These are phyloP conservation scores for Cairina moschata DNA, from an alignment of 2,113 vertebrate species.

Conservation along the genomic window DNA sequence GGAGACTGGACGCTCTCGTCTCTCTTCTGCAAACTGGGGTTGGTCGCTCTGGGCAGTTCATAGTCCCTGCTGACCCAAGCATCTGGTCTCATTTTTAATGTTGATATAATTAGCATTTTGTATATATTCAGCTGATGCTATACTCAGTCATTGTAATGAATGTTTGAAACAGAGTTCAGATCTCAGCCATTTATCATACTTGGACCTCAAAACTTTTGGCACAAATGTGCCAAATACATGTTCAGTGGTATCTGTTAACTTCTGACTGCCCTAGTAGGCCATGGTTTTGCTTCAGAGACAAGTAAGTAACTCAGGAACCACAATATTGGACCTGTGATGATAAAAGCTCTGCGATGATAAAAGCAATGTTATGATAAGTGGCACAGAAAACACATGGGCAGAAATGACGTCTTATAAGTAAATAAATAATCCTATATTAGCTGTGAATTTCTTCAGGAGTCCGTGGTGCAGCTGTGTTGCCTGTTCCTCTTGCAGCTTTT, in stretches of 20 bases:
- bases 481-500: not conserved
- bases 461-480: accelerated
- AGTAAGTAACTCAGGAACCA: not conserved
- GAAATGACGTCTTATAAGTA: not conserved
- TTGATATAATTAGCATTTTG: not conserved
- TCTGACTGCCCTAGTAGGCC: not conserved
- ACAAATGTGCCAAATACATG: not conserved
- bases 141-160: not conserved
- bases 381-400: not conserved
- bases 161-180: not conserved
- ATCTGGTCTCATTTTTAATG: not conserved
- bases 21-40: not conserved
- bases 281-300: not conserved
- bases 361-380: not conserved
- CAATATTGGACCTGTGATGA: not conserved
- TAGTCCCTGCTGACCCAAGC: not conserved
- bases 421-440: not conserved
- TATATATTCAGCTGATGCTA: not conserved
- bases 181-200: not conserved
- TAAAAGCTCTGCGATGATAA: not conserved
- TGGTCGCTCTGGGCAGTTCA: not conserved
- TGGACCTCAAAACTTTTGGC: not conserved
- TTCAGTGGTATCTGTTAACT: not conserved
- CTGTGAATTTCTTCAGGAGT: not conserved
- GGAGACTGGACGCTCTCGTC: not conserved